These are phyloP conservation scores for Heliconius hewitsoni DNA, from an alignment of 1,140 invertebrate species.

Conservation along the genomic window DNA sequence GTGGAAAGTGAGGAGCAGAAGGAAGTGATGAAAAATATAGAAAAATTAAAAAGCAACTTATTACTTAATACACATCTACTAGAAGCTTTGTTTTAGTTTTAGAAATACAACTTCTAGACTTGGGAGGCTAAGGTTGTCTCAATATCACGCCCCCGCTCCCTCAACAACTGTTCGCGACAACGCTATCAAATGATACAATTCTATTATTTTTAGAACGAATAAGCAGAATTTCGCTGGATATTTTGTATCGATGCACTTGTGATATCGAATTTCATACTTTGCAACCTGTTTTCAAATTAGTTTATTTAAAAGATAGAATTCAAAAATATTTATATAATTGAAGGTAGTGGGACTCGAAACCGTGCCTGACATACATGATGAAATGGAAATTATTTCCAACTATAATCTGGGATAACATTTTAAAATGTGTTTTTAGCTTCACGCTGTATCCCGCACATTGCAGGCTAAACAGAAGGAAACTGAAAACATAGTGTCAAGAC, in stretches of 20 bases:
- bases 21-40: not conserved
- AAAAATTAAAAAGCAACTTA: not conserved
- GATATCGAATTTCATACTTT: conserved; percentile 8
- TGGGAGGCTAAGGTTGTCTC: conserved; percentile 7
- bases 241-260: conserved; percentile 8
- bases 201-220: conserved; percentile 21
- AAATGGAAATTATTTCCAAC: no score
- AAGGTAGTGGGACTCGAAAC: no score
- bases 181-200: conserved; percentile 21
- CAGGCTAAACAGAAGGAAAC: no score
- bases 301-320: no score
- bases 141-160: conserved; percentile 10
- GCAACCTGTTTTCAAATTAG: not conserved
- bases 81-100: not conserved
- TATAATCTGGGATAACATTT: no score
- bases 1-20: no score
- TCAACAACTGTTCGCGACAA: conserved; percentile 23
- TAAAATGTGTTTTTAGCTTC: no score
- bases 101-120: not conserved
- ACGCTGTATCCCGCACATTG: no score
- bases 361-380: no score
- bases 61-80: not conserved
- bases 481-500: no score
- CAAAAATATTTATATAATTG: not conserved
- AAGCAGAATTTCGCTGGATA: conserved; percentile 7